Percentiles rank a stretch among this genome's conserved stretches.
Conservation (phyloP, 2,797 vertebrate genomes). For the Zonotrichia albicollis region DNA sequence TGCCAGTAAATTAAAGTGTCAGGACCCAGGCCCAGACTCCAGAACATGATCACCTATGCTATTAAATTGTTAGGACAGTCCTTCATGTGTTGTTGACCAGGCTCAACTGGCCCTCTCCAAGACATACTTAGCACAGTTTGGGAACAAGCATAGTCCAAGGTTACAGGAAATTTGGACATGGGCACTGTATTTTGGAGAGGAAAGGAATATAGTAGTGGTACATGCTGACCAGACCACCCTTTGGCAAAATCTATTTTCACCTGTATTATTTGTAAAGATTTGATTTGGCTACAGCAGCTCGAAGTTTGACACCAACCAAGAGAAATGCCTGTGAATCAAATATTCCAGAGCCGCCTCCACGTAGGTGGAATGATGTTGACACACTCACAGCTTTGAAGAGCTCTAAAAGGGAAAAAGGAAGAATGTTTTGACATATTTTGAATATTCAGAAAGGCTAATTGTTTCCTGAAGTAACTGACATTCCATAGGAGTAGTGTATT, state of each 20-base stretch:
- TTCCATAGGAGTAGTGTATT: conserved; percentile 52
- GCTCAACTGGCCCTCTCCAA: background rate
- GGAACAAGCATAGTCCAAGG: background rate
- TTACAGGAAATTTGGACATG: background rate
- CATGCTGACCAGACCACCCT: background rate
- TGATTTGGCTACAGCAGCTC: background rate
- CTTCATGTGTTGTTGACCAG: background rate
- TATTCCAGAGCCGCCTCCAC: background rate
- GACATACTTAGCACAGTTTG: background rate
- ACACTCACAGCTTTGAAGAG: conserved; percentile 42
- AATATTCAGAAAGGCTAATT: conserved; percentile 66
- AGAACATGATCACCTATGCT: background rate
- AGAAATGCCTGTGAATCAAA: background rate
- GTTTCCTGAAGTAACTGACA: conserved; percentile 64
- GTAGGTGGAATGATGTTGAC: conserved; percentile 53
- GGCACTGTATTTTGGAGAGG: background rate
- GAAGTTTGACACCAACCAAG: background rate
- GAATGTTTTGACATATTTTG: conserved; percentile 58
- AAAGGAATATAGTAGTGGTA: background rate
- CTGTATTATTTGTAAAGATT: background rate
- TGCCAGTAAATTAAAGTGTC: background rate
- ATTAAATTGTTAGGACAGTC: background rate
- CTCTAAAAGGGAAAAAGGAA: conserved; percentile 47
- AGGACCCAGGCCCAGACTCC: background rate
- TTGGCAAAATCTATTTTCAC: background rate